Evolutionary conservation across 2,888 invertebrate genomes (phyloP).

Genomic region (Thumatha senex): DNA sequence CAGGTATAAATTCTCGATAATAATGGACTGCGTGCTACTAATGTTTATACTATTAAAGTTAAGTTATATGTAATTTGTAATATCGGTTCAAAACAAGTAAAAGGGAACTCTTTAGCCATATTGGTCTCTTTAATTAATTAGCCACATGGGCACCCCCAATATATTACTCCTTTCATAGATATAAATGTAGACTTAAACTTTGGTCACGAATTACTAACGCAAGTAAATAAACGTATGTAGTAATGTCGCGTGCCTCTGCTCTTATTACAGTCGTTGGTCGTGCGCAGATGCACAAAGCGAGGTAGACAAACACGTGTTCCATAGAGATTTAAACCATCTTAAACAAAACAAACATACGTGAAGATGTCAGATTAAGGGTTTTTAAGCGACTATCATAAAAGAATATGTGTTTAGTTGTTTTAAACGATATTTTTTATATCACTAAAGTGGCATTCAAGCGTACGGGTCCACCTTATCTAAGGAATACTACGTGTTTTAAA

Average conservation of each 20-base stretch:
- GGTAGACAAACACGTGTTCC: constrained; percentile 69
- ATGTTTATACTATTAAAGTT: no score
- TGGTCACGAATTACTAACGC: constrained; percentile 56
- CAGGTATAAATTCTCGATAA: no score
- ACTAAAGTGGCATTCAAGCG: no score
- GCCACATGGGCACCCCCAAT: not conserved
- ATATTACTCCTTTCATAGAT: not conserved
- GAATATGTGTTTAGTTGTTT: no score
- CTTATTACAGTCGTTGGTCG: constrained; percentile 42
- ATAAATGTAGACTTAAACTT: not conserved
- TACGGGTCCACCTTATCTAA: no score
- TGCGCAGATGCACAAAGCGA: constrained; percentile 63
- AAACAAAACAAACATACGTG: constrained; percentile 53
- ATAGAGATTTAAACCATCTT: constrained; percentile 55
- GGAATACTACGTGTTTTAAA: no score
- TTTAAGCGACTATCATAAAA: not conserved
- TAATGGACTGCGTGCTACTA: no score
- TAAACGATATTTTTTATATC: no score
- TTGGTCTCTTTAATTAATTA: not conserved
- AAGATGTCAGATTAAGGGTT: constrained; percentile 23
- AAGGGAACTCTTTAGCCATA: not conserved
- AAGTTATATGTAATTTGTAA: not conserved
- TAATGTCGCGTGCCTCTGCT: constrained; percentile 60
- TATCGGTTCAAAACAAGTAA: not conserved
- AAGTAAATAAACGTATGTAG: constrained; percentile 17